These are phyloP conservation scores for Peromyscus eremicus DNA, from an alignment of 2,797 vertebrate species.

Conservation along the genomic window DNA sequence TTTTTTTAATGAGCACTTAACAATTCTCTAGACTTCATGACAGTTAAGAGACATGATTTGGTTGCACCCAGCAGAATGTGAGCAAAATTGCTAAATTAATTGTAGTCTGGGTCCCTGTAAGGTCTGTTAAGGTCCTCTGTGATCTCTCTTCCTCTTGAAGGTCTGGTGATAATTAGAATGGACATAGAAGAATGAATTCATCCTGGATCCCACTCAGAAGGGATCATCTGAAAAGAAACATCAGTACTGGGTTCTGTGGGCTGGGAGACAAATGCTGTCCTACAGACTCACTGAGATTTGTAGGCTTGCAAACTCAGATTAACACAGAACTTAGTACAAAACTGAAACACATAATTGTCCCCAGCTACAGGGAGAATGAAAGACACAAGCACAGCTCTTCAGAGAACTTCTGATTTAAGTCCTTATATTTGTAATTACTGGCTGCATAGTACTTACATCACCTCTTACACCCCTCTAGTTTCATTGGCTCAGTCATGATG, in stretches of 20 bases:
- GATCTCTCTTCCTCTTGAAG: not conserved
- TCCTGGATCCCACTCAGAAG: not conserved
- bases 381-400: not conserved
- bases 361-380: not conserved
- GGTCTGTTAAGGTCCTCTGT: not conserved
- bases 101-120: not conserved
- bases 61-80: not conserved
- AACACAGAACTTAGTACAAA: not conserved
- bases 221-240: not conserved
- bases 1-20: not conserved
- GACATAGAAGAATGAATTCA: not conserved
- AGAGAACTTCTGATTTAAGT: not conserved
- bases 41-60: not conserved
- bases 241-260: not conserved
- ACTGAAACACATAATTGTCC: not conserved
- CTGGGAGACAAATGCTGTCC: not conserved
- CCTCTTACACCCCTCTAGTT: not conserved
- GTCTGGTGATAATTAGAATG: not conserved
- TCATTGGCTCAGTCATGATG: not conserved
- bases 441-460: no score
- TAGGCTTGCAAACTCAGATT: not conserved
- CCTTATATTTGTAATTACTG: not conserved
- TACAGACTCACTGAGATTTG: not conserved
- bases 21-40: not conserved
- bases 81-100: not conserved